Base-by-base conservation (phyloP, 2,888 invertebrate genomes). In the Teleiodes luculella region DNA sequence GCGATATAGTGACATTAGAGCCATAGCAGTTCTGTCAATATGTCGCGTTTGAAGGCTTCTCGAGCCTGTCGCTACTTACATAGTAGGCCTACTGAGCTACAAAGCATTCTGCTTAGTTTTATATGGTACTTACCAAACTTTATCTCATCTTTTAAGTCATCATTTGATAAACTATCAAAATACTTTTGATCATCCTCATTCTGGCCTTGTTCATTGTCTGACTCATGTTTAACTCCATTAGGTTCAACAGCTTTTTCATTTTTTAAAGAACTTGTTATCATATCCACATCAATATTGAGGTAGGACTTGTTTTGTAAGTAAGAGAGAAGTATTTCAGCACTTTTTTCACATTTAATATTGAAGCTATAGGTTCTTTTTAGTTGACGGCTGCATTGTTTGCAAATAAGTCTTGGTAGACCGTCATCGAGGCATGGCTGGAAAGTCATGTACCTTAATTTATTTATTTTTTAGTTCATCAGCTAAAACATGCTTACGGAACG, bases 381-480 rank as follows among this genome's bases (percentile, higher is more conserved):
- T 50, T 82, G 82, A 33, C 76, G 73, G 52, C 70, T 68, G 58
- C 89, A 89, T 18, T 83, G 83, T 59, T 84, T 88, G 57, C 89
- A 89, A 51, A 89, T 86, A 48, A 73, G 60, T 13, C 75, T 73
- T 1, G 89, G 89, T 30, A 89, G 59, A 46, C 83, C 78, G 60
- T 89, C 89, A 13, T 76, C 78, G 68, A 66, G 58, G 18, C 56
- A 60, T 8, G 80, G 83, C 88, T 88, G 64, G 10, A 76, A 51
- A 24, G 10, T 24, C 6, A 24, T 24, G 6, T 4, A 24, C 24
- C 24, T 4, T 24, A n/a, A 3, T 6, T 6, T 11, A 33, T 11
- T 11, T 33, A 5, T n/a, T 11, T 33, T 33, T 33, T 33, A 33
- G n/a, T n/a, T n/a, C n/a, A n/a, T n/a, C n/a, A n/a, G n/a, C n/a